Percentiles rank a stretch among this genome's conserved stretches.
These are phyloP conservation scores for Contarinia nasturtii DNA, from an alignment of 1,140 invertebrate genomes.

Conservation along the genomic window DNA sequence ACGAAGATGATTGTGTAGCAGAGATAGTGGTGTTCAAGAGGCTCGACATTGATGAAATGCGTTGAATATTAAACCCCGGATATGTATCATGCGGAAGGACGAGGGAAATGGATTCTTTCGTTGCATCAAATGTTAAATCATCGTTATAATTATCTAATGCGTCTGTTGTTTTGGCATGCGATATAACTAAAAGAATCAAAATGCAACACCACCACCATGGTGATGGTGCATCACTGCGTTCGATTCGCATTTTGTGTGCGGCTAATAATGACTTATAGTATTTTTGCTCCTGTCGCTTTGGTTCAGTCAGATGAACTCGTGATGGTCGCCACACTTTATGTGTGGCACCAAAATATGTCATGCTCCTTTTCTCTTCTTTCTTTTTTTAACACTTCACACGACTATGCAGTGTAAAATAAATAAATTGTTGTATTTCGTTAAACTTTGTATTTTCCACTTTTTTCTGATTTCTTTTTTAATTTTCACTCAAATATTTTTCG, in stretches of 20 bases:
- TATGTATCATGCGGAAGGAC: constrained; percentile 64
- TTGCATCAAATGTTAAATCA: constrained; percentile 1
- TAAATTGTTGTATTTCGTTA: too few relatives aligned
- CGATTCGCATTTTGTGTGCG: background rate
- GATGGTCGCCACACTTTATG: too few relatives aligned
- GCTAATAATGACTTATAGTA: too few relatives aligned
- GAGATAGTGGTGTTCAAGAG: constrained; percentile 8
- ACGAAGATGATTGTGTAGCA: background rate
- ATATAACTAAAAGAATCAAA: constrained; percentile 12
- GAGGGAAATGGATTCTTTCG: constrained; percentile 21
- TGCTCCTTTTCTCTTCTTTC: too few relatives aligned
- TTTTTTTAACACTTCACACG: too few relatives aligned
- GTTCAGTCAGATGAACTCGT: too few relatives aligned
- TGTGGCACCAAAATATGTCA: too few relatives aligned
- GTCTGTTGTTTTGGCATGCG: constrained; percentile 7
- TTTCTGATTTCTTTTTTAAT: too few relatives aligned
- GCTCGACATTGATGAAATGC: constrained; percentile 27
- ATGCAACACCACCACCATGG: constrained; percentile 12
- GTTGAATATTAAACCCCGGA: constrained; percentile 65
- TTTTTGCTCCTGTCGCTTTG: too few relatives aligned
- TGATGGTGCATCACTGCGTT: constrained; percentile 1
- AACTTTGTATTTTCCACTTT: too few relatives aligned
- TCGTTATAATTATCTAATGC: background rate
- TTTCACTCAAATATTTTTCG: too few relatives aligned
- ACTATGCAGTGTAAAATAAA: too few relatives aligned